Conservation (phyloP, 2,113 vertebrate species). For the Cochlearius cochlearius region DNA sequence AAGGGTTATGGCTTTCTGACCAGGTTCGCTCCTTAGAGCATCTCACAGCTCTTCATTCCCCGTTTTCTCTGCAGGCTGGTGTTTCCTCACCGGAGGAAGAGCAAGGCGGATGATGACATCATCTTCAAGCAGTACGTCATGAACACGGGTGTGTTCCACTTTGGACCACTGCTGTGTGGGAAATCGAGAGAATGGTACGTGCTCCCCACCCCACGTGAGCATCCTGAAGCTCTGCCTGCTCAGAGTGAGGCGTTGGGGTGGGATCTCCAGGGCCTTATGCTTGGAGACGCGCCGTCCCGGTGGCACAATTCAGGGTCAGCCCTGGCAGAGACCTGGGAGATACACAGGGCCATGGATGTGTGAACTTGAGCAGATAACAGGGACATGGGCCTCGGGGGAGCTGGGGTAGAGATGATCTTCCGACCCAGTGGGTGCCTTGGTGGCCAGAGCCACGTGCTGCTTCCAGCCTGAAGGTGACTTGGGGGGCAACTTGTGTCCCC, state of each 20-base stretch:
- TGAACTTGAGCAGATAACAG: background rate
- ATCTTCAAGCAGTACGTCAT: constrained; percentile 81
- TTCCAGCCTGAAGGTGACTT: background rate
- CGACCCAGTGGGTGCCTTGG: background rate
- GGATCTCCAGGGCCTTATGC: background rate
- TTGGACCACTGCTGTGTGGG: constrained; percentile 89
- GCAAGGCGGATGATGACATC: constrained; percentile 56
- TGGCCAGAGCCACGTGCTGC: background rate
- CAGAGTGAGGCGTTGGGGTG: background rate
- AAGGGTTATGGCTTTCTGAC: background rate
- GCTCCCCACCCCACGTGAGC: accelerated
- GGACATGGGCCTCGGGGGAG: background rate
- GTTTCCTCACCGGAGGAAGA: constrained; percentile 76
- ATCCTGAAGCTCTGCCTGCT: background rate
- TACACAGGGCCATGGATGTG: background rate
- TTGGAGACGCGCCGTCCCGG: background rate
- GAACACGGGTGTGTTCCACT: constrained; percentile 77
- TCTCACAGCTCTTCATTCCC: background rate
- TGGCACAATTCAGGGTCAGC: background rate
- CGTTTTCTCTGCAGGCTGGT: constrained; percentile 70
- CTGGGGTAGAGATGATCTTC: background rate
- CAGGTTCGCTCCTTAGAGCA: background rate
- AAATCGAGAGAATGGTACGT: constrained; percentile 88
- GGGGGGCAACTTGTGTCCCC: background rate
- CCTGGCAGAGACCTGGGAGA: background rate